Evolutionary conservation across 2,113 vertebrate species (phyloP), one percentile per base, ranked within the genome.

Genomic region (Anser cygnoides): DNA sequence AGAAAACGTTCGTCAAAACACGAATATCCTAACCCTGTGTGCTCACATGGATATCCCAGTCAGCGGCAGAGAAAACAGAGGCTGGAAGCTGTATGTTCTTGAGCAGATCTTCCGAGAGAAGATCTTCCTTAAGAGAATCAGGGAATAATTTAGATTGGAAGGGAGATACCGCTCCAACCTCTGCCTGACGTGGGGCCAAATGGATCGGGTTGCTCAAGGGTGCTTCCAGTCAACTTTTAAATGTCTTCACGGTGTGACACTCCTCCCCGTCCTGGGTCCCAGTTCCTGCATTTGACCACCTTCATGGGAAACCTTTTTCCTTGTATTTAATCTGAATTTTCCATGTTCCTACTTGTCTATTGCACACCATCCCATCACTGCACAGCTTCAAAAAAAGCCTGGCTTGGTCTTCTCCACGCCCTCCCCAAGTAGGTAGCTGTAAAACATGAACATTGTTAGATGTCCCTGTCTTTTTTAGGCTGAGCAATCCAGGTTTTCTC

Each of bases 371-470:
- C 6, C 11, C 44, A 55, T 5, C 22, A 39, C 62, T 25, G 59
- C n/a, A 35, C 21, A 9, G 31, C 31, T 52, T 8, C 37, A 37
- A 37, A 37, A 37, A 50, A 49, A 55, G 4, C 59, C 72, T 66
- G 58, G 37, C 37, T 72, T 11, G 44, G 58, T 4, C 70, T 43
- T 77, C 31, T 62, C 25, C 41, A 66, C 6, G 17, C 1, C 0
- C 11, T 41, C 10, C n/a, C 14, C 54, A 15, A 14, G 5, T 1
- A 54, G 14, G 33, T 7, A 78, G 13, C 0, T 72, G 26, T 2
- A 65, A 29, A 33, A 26, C n/a, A 67, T n/a, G 16, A 25, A 25
- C 31, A 26, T 14, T 20, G 6, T 29, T 25, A 59, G 5, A 54
- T n/a, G 6, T 25, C 22, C 44, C 31, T 22, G 33, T 74, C 50